These are phyloP conservation scores for Poecile montanus DNA, from an alignment of 2,797 vertebrate species.

Conservation along the genomic window DNA sequence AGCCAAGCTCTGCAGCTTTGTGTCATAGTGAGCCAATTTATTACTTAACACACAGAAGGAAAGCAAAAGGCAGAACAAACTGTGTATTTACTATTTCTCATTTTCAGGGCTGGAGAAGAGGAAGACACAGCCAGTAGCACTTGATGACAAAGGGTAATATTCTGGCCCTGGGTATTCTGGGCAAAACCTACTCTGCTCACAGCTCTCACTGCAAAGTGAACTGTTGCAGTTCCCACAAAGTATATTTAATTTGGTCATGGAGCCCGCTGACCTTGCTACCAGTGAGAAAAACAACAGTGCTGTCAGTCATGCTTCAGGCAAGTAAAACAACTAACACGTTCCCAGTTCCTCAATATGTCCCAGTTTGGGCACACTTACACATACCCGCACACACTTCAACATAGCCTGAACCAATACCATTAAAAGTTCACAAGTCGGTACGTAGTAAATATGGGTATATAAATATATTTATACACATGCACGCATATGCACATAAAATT, in stretches of 20 bases:
- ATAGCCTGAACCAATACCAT: not conserved
- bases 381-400: not conserved
- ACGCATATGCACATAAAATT: not conserved
- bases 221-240: conserved; percentile 27
- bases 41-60: conserved; percentile 32
- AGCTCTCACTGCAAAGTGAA: conserved; percentile 18
- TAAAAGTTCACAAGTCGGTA: conserved; percentile 15
- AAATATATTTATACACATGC: not conserved
- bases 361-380: not conserved
- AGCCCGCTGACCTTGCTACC: conserved; percentile 51
- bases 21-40: conserved; percentile 22
- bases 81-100: conserved; percentile 22
- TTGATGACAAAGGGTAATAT: conserved; percentile 20
- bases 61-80: conserved; percentile 35
- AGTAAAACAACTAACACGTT: conserved; percentile 55
- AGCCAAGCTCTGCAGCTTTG: conserved; percentile 17
- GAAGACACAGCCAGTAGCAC: not conserved
- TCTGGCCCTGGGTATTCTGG: not conserved
- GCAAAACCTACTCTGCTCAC: conserved; percentile 4
- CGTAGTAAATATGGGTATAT: conserved; percentile 2
- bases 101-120: not conserved
- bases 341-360: conserved; percentile 27
- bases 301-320: conserved; percentile 63
- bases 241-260: conserved; percentile 60
- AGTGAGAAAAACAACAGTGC: conserved; percentile 51